Conservation (phyloP, 2,888 invertebrate genomes). For the Synanthedon andrenaeformis region DNA sequence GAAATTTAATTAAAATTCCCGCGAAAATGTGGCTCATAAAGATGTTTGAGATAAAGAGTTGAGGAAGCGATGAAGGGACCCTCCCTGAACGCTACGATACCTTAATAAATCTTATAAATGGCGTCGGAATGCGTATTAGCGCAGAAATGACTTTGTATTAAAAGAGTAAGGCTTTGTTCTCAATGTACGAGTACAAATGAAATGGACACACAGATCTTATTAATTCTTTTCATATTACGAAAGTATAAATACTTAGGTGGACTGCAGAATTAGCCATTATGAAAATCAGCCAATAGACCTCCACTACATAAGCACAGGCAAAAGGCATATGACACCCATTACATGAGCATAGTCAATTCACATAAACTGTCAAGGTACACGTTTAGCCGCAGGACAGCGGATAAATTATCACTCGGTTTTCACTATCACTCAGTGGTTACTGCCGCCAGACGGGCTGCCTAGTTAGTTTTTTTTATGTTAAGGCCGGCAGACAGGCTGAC, state of each 20-base stretch:
- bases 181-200: neutral
- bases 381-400: no score
- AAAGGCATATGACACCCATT: neutral
- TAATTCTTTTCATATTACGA: no score
- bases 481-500: no score
- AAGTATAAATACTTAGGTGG: no score
- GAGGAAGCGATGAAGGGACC: slow-evolving; percentile 4
- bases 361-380: neutral
- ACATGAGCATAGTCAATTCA: slow-evolving; percentile 2
- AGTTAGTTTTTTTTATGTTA: no score
- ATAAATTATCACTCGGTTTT: no score
- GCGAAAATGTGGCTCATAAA: slow-evolving; percentile 47
- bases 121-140: neutral
- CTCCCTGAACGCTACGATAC: neutral
- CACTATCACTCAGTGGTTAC: neutral
- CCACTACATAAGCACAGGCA: no score
- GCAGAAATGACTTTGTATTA: neutral
- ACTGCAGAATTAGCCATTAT: no score
- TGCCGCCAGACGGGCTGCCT: no score
- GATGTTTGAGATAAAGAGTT: slow-evolving; percentile 46
- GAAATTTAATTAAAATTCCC: slow-evolving; percentile 59
- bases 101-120: neutral
- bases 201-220: no score
- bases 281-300: no score
- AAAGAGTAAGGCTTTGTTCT: neutral